Conservation (phyloP, 2,113 vertebrate species). For the Crotophaga sulcirostris region DNA sequence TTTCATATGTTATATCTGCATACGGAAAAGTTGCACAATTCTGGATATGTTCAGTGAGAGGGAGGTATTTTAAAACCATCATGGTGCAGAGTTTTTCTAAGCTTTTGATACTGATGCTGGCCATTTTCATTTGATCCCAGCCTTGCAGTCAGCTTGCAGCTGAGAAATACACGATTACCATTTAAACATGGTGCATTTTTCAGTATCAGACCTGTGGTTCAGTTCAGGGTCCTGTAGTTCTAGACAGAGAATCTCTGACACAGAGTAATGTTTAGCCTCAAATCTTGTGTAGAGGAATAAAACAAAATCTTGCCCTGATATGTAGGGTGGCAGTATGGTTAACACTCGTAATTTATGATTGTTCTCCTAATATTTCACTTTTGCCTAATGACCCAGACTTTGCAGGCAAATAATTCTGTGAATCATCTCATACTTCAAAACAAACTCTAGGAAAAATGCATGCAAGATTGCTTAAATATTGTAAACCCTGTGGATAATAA, state of each 20-base stretch:
- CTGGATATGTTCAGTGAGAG: not conserved
- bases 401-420: not conserved
- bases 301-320: not conserved
- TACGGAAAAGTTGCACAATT: not conserved
- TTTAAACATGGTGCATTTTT: not conserved
- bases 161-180: not conserved
- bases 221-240: not conserved
- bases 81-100: not conserved
- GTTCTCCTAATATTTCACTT: constrained; percentile 11
- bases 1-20: not conserved
- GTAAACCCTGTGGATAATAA: constrained; percentile 1
- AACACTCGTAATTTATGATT: not conserved
- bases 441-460: not conserved
- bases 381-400: not conserved
- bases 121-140: not conserved
- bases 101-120: not conserved
- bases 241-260: not conserved
- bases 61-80: not conserved
- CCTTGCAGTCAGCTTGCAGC: not conserved
- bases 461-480: not conserved
- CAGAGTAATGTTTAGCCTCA: not conserved
- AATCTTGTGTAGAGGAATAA: not conserved
- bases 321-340: not conserved
- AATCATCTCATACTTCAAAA: constrained; percentile 6
- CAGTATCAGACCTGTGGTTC: not conserved